These are phyloP conservation scores for Petrophora chlorosata DNA, from an alignment of 2,888 invertebrate species.

Conservation along the genomic window DNA sequence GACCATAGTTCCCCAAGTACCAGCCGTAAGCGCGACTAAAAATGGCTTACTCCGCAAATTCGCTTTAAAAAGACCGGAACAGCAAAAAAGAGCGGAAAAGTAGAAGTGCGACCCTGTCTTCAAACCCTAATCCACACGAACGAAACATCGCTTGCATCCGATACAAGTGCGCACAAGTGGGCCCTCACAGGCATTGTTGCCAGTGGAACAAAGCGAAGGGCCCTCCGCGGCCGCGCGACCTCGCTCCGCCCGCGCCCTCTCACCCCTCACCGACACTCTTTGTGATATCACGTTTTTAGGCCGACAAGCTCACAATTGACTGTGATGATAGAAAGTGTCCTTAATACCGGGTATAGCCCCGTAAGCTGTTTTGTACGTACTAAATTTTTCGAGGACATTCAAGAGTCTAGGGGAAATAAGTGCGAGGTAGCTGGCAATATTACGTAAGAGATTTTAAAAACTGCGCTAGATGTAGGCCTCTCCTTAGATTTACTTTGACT, in stretches of 20 bases:
- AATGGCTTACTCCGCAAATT: too few species aligned
- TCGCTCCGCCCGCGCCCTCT: conserved; percentile 59
- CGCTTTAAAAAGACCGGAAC: conserved; percentile 22
- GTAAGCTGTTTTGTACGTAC: conserved; percentile 30
- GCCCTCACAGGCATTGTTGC: conserved; percentile 74
- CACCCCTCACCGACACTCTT: conserved; percentile 63
- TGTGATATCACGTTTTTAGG: conserved; percentile 80
- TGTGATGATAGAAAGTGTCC: conserved; percentile 61
- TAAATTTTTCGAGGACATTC: conserved; percentile 19
- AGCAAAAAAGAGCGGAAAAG: conserved; percentile 19
- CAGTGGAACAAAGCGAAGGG: conserved; percentile 78
- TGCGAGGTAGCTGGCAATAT: conserved; percentile 9
- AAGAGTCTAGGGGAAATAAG: conserved; percentile 16
- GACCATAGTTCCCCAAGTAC: too few species aligned
- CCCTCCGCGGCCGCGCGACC: conserved; percentile 70
- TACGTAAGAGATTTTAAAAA: conserved; percentile 4
- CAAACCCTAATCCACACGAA: conserved; percentile 65
- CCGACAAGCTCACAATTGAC: conserved; percentile 61
- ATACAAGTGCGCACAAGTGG: conserved; percentile 73
- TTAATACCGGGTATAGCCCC: conserved; percentile 43
- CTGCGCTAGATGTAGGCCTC: too few species aligned
- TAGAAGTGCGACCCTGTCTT: conserved; percentile 51
- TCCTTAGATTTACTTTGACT: too few species aligned
- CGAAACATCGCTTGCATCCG: conserved; percentile 79
- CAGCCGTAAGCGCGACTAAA: too few species aligned